Percentiles rank a stretch among this genome's conserved stretches.
Conservation (phyloP, 2,113 vertebrate genomes). For the Cyphomyrus plagiostoma region DNA sequence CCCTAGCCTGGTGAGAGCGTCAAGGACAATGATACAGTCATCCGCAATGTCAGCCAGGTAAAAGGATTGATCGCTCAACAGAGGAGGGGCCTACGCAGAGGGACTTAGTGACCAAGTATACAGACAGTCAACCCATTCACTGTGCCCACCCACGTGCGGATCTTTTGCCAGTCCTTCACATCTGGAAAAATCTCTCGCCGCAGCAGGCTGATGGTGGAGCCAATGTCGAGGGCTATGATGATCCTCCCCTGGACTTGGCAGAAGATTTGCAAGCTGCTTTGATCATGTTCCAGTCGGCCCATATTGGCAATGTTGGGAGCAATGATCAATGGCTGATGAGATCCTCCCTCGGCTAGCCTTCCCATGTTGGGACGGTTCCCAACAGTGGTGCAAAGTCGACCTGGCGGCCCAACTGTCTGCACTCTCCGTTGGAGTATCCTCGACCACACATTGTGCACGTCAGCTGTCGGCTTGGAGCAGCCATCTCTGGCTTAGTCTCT, state of each 20-base stretch:
- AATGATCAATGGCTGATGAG: neutral
- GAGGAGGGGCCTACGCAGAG: neutral
- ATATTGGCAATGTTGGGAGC: neutral
- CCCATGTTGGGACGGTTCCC: neutral
- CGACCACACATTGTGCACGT: conserved; percentile 6
- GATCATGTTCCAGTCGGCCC: conserved; percentile 6
- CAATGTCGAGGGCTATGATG: conserved; percentile 4
- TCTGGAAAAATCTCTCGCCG: conserved; percentile 5
- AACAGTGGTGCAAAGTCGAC: conserved; percentile 7
- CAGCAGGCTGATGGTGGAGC: conserved; percentile 2
- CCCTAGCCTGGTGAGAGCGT: conserved; percentile 4
- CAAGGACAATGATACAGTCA: neutral
- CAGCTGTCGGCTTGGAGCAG: neutral
- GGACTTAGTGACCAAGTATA: neutral
- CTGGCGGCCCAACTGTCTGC: neutral
- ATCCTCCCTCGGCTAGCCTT: neutral
- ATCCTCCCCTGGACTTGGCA: conserved; percentile 8
- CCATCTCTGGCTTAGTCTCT: conserved; percentile 1
- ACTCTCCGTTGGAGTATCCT: neutral
- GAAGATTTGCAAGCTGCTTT: conserved; percentile 1
- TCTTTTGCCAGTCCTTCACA: conserved; percentile 5
- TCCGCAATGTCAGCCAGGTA: conserved; percentile 8
- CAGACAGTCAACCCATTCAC: neutral
- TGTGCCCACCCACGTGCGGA: neutral
- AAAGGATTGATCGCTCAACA: neutral